Conservation (phyloP, 2,888 invertebrate genomes). For the Macrosiphum euphorbiae region DNA sequence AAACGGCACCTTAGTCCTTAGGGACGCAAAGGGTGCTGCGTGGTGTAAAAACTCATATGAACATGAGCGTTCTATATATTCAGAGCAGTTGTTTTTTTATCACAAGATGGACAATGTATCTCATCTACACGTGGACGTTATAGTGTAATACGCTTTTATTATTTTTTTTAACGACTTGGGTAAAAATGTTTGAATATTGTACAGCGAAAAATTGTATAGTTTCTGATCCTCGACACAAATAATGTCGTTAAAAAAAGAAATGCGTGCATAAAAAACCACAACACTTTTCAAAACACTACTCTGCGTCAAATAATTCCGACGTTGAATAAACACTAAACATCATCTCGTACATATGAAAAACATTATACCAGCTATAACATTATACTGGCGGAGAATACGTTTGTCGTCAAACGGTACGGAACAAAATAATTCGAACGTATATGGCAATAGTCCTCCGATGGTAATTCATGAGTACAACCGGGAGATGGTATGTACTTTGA, state of each 20-base stretch:
- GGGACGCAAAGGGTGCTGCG: not conserved
- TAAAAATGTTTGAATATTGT: not conserved
- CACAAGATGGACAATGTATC: not conserved
- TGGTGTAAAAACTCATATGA: not conserved
- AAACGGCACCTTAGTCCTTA: not conserved
- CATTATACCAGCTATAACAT: not conserved
- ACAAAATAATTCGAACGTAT: not conserved
- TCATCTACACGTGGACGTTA: not conserved
- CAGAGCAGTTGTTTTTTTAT: not conserved
- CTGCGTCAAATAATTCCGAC: not conserved
- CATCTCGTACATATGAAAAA: not conserved
- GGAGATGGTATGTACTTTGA: not conserved
- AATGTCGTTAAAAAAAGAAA: not conserved
- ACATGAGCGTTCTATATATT: not conserved
- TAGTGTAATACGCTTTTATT: not conserved
- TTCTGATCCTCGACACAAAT: not conserved
- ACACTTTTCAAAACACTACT: not conserved
- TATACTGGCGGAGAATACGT: not conserved
- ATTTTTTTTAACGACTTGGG: not conserved
- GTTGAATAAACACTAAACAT: conserved; percentile 13
- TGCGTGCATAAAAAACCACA: not conserved
- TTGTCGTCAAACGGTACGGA: not conserved
- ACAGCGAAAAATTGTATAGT: not conserved
- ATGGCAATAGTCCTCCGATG: not conserved
- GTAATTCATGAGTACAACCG: not conserved